phyloP scores from a whole-genome alignment of 2,888 invertebrate species.

The Villa cingulata region DNA sequence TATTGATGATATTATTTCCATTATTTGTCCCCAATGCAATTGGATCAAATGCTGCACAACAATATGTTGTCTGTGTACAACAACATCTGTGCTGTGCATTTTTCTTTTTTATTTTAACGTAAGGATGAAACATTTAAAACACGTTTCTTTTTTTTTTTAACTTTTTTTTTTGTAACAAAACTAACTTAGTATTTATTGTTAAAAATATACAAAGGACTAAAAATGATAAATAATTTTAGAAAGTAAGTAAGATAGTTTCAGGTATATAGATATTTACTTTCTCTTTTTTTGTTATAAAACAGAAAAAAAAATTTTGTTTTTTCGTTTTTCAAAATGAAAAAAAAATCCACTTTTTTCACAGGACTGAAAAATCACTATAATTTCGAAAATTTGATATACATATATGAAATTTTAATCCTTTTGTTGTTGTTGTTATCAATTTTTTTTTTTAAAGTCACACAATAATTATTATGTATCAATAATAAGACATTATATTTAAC shows the following conservation, averaged over 20 bases:
- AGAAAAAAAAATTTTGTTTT: not conserved
- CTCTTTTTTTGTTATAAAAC: no score
- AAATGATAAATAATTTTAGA: not conserved
- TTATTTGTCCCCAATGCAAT: not conserved
- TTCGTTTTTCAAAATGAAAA: no score
- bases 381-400: no score
- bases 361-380: no score
- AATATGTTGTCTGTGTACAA: conserved; percentile 6
- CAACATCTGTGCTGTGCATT: conserved; percentile 17
- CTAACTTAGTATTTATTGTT: not conserved
- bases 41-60: conserved; percentile 1
- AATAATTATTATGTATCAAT: no score
- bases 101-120: conserved; percentile 36
- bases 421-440: no score
- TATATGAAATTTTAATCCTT: no score
- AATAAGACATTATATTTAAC: no score
- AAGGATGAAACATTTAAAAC: conserved; percentile 35
- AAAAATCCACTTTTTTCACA: no score
- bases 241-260: no score
- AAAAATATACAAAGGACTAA: not conserved
- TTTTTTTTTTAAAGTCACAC: no score
- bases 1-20: not conserved
- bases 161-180: not conserved
- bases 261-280: no score
- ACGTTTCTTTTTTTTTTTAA: not conserved